Base-by-base conservation (phyloP, 2,888 invertebrate species). In the Hirtodrosophila alboralis region DNA sequence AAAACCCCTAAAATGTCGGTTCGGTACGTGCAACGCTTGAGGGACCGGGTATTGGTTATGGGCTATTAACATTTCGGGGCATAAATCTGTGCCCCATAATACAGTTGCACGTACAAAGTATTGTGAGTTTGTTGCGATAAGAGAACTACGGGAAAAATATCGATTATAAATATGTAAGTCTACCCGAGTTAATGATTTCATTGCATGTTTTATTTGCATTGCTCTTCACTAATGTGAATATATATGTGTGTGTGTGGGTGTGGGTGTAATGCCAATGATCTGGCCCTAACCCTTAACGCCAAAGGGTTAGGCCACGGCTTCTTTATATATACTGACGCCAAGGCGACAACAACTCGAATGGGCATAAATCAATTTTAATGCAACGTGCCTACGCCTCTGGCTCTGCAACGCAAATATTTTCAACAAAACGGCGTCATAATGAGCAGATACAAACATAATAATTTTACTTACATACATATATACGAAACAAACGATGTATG, bases 41-140 rank as follows among this genome's bases (percentile, higher is more conserved):
- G 47, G 26, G 61, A 57, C 58, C 74, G 68, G 62, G 86, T 84
- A 86, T 81, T 76, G 86, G 86, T 84, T 86, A 84, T 76, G 86
- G 80, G 61, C 63, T 68, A 84, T 81, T 86, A 75, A 73, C 65
- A 76, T 79, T 76, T 68, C 0, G 80, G 70, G 66, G 72, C 83
- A 83, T 62, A 75, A 84, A 85, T 79, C 79, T 66, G 63, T 60
- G 79, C 61, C 67, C 64, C 64, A 52, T n/a, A n/a, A n/a, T 44
- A 44, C 54, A 16, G 58, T 52, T 47, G 71, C 71, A 71, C 48
- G 36, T 59, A 56, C 40, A 34, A 30, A 10, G 34, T 36, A 31
- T n/a, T 8, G 49, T 14, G 31, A 21, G 12, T 8, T 13, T 10
- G 12, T 16, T 14, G 26, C 41, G 73, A 69, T 73, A 72, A 70